Evolutionary conservation across 1,140 invertebrate species (phyloP), one percentile per base, ranked within the genome.

Genomic region (Drosophila lacertosa): DNA sequence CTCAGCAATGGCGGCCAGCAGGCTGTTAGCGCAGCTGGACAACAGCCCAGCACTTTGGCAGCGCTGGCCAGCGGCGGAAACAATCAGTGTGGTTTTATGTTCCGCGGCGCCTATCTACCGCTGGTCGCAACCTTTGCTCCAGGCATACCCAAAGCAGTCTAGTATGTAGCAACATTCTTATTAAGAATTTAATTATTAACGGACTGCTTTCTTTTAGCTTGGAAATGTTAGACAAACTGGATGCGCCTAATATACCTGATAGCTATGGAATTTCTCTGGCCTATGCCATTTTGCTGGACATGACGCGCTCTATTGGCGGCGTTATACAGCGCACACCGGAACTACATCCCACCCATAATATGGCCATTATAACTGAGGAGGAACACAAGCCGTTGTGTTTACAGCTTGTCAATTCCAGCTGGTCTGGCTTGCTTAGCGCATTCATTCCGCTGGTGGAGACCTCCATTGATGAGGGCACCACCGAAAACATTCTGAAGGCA

Each of bases 241-340:
- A 99, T 78, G 96, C 97, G n/a, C 98, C 97, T 0, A 92, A 94
- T 32, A 96, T 99, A 72, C 96, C 97, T 10, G 97, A 99, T 75
- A 98, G 98, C 6, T 99, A 99, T 93, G 97, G 97, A 29, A 96
- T 99, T 55, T 98, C 98, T 0, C 94, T 99, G 20, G 97, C 97
- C 0, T 99, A 98, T 92, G 95, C 96, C 26, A 97, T 97, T 91
- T 92, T 99, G 7, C 92, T 98, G 74, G 98, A 99, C 88, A 95
- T 98, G 58, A 96, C 97, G 50, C 93, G 96, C 2, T 97, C 96
- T 3, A 94, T 97, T 70, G 83, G 86, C 4, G 76, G 86, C 4
- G 89, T 91, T n/a, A 89, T 91, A 57, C 82, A 90, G 22, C 82
- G 89, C 18, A 89, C 82, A 7, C 81, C 89, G 1, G 89, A 91